Base-by-base conservation (phyloP, 2,888 invertebrate species). In the Trissonchulus sp. region DNA sequence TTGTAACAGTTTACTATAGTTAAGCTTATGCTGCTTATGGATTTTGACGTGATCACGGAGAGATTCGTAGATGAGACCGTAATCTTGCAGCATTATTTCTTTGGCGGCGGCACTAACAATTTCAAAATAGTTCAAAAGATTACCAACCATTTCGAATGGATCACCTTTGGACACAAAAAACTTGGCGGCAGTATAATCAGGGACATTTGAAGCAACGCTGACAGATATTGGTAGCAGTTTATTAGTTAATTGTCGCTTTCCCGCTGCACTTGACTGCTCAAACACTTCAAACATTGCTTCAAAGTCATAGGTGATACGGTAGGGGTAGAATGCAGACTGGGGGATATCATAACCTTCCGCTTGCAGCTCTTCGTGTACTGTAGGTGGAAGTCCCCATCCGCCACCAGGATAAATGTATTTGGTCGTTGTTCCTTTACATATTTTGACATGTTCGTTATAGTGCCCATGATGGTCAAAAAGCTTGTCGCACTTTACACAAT, bases 141-240 rank as follows among this genome's bases (percentile, higher is more conserved):
- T n/a, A n/a, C n/a, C n/a, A n/a, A n/a, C n/a, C n/a, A n/a, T n/a
- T n/a, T n/a, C n/a, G n/a, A n/a, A n/a, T n/a, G n/a, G n/a, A n/a
- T n/a, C n/a, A n/a, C n/a, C n/a, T n/a, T n/a, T n/a, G n/a, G n/a
- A n/a, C 3, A 65, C 34, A n/a, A 15, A 65, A n/a, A 30, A 65
- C n/a, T 15, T n/a, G 15, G 8, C 8, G 34, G 15, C 65, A 30
- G 28, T 34, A 34, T 15, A 65, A 18, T n/a, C 65, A 18, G 65
- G 65, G 15, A 65, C 65, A 65, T 65, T 65, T 30, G 31, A 31
- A 18, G 65, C 65, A n/a, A 65, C n/a, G 15, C 31, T 31, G 15
- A 65, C 65, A 65, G 31, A 31, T 15, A 34, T 34, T 65, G 65
- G 65, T 15, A 65, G 15, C 8, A 65, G 65, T 65, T 3, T 65